A percentile compares a stretch with the other conserved stretches of the same genome.
Evolutionary conservation across 2,888 invertebrate genomes (phyloP).

Genomic region (Himalopsyche anomala): DNA sequence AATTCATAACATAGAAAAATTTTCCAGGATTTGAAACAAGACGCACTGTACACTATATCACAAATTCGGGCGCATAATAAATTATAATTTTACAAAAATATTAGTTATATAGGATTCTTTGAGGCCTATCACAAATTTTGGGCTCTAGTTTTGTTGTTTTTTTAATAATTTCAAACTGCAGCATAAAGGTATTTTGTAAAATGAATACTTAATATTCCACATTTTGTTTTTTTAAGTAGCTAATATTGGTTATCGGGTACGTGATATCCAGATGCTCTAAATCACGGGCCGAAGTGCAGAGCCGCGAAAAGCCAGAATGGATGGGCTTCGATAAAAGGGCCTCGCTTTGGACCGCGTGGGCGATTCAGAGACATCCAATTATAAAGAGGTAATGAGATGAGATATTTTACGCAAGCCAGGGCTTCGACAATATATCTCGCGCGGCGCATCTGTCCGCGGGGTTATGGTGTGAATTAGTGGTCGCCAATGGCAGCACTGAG

Average conservation of each 20-base stretch:
- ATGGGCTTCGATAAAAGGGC: background rate
- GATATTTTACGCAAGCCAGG: conserved; percentile 56
- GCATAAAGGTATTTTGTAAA: too few species aligned
- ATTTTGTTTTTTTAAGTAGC: too few species aligned
- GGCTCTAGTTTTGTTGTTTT: too few species aligned
- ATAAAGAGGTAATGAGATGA: conserved; percentile 62
- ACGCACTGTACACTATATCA: too few species aligned
- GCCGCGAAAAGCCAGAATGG: conserved; percentile 1
- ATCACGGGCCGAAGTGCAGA: conserved; percentile 20
- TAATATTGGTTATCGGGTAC: background rate
- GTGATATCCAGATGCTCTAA: background rate
- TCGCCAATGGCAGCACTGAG: background rate
- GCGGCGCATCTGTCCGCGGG: conserved; percentile 58
- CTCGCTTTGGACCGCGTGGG: conserved; percentile 52
- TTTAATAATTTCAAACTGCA: too few species aligned
- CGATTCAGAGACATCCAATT: conserved; percentile 61
- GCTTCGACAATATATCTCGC: conserved; percentile 59
- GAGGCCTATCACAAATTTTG: too few species aligned
- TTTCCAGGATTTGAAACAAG: too few species aligned
- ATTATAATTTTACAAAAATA: too few species aligned
- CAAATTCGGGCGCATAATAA: too few species aligned
- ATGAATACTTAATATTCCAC: too few species aligned
- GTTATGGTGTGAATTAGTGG: background rate
- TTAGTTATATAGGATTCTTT: too few species aligned
- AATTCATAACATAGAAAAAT: too few species aligned